Evolutionary conservation across 2,113 vertebrate genomes (phyloP), one percentile per base, ranked within the genome.

Genomic region (Amazona vittata): DNA sequence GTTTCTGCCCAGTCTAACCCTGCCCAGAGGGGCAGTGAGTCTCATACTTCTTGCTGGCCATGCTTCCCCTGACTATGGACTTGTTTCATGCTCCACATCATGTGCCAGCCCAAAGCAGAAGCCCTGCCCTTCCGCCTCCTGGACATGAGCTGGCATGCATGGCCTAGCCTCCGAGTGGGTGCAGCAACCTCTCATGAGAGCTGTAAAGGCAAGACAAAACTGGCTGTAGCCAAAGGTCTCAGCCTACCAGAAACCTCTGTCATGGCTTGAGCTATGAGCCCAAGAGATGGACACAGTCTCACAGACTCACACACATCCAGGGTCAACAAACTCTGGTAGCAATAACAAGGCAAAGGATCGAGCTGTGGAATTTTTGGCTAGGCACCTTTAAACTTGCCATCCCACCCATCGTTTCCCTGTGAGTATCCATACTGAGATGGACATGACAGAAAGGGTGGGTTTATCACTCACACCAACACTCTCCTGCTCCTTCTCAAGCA

Each of bases 11-110:
- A 85, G 91, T 87, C 84, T 64, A 94, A 91, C 90, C 63, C 81
- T 93, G 90, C 94, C 96, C 22, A 33, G 91, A 95, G 93, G 96
- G 90, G 75, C 67, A 53, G 52, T 46, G 82, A 93, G 87, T 95
- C 87, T 95, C 11, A 17, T 24, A 63, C 53, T 90, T 62, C 57
- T 91, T 3, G 11, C 78, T 86, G 87, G 76, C 82, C 92, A 35
- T 53, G 59, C 52, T n/a, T 70, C 28, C 62, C 49, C 25, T n/a
- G 21, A 8, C 37, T 76, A 24, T 2, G 3, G 81, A 78, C 85
- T 94, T 75, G 46, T 82, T 94, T 89, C 64, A 49, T 44, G 86
- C 26, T 95, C 39, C 39, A 47, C 39, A 6, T 50, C 3, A 2
- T 18, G 25, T 10, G 60, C 73, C 93, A 89, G 86, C 41, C 76